Evolutionary conservation across 1,140 invertebrate genomes (phyloP), one percentile per base, ranked within the genome.

Genomic region (Zophobas morio): DNA sequence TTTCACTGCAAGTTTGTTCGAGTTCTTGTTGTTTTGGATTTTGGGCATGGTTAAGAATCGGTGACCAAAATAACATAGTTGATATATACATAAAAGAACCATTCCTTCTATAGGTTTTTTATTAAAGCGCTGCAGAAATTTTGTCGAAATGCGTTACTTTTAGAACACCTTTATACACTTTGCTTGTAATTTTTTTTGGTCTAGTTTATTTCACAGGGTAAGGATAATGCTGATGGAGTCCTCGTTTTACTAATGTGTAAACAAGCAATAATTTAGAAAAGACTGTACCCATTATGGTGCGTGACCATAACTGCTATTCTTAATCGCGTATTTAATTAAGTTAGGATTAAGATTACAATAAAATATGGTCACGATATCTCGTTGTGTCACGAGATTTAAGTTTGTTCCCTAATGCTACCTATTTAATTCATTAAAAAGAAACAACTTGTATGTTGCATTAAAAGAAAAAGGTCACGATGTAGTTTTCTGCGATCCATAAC

Each of bases 301-400:
- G 79, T 81, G 81, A 82, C 81, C 76, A 79, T 78, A 77, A 80
- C 79, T 77, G 80, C 72, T 79, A 81, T 80, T 71, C 75, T 80
- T 80, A 81, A 82, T 81, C 82, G 80, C 77, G 79, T 81, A 81
- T 83, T 83, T 82, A 83, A 83, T 83, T 83, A 83, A 83, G 81
- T 83, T 82, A 82, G 80, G 82, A 81, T 83, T 82, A 83, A 83
- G 81, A 83, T 82, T 83, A 82, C 74, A 82, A 81, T 81, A 83
- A 82, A 82, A 83, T 81, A 80, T 79, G 63, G 80, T 79, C 81
- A 82, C 82, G 81, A 82, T 78, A 83, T 74, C 51, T 74, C 42
- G 49, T 53, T 74, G 49, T 78, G 78, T 81, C 80, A 83, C 80
- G 80, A 81, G 70, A 81, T 49, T 70, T 54, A 33, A 20, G 60